Evolutionary conservation across 2,797 vertebrate species (phyloP), one percentile per base, ranked within the genome.

Genomic region (Craterocephalus amniculus): DNA sequence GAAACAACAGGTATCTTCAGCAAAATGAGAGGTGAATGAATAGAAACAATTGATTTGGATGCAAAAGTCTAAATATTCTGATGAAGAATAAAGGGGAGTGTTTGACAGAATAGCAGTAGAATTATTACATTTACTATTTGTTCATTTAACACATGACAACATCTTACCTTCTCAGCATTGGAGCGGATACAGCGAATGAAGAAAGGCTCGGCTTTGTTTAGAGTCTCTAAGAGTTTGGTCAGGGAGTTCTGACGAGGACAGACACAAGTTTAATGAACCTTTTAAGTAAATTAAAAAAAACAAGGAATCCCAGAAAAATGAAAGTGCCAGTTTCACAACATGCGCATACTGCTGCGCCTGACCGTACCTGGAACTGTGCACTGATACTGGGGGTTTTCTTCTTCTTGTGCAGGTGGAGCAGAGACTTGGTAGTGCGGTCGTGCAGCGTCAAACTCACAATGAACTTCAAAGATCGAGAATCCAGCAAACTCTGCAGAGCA

Each of bases 111-210:
- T 38, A 14, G 31, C 18, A 45, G 27, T 45, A 62, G 13, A 11
- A 4, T 4, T 16, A 52, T 20, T 6, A 16, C 18, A 22, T 48
- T 22, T 22, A 10, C 10, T 22, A 4, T 45, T n/a, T 48, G 45
- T 22, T 22, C 3, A 22, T 48, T 48, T 22, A 22, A 10, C 3
- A 35, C n/a, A 35, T n/a, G 34, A 11, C 12, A 51, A 2, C 48
- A 1, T 56, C 34, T 81, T 14, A 97, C 98, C 97, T 99, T 99
- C 83, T 98, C 95, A 0, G 97, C 96, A 0, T 99, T 99, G 76
- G 98, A 99, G 79, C 98, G 97, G 74, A 99, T 97, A 74, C 98
- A 99, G 43, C 98, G 96, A 78, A 99, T 99, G 86, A 99, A 99
- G 91, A 97, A 99, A 0, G 98, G 98, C 75, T 99, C 98, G 0